A percentile compares a stretch with the other conserved stretches of the same genome.
Evolutionary conservation across 2,113 vertebrate species (phyloP).

Genomic region (Pleuronectes platessa): DNA sequence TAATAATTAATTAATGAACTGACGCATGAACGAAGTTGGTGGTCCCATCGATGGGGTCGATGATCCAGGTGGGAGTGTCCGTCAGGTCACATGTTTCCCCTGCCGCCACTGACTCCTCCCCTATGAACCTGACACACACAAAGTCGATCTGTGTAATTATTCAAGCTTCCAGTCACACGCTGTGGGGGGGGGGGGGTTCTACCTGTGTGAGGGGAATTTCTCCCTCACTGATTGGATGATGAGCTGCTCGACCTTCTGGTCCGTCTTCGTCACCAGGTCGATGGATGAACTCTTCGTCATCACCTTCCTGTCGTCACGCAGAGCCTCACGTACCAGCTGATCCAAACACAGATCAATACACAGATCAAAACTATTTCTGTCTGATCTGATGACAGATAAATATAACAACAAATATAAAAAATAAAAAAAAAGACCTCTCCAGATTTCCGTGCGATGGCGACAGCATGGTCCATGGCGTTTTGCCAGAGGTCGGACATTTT

Average conservation of each 20-base stretch:
- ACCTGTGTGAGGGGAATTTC: constrained; percentile 95
- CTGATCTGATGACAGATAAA: no score
- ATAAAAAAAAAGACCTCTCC: constrained; percentile 68
- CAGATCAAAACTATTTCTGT: not conserved
- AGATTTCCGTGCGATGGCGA: constrained; percentile 71
- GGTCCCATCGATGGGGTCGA: constrained; percentile 97
- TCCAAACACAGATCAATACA: not conserved
- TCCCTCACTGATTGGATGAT: constrained; percentile 90
- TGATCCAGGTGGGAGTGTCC: constrained; percentile 93
- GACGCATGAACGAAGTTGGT: constrained; percentile 98
- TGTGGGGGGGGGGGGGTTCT: constrained; percentile 6
- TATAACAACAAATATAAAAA: not conserved
- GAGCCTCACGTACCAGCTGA: constrained; percentile 88
- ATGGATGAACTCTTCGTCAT: constrained; percentile 93
- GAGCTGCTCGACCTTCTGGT: constrained; percentile 96
- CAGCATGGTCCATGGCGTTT: constrained; percentile 79
- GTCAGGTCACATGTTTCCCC: constrained; percentile 88
- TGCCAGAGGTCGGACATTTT: constrained; percentile 79
- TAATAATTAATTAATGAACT: constrained; percentile 7
- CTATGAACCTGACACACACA: constrained; percentile 88
- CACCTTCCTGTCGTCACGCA: constrained; percentile 85
- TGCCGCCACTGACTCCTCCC: constrained; percentile 96
- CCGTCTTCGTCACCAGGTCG: constrained; percentile 94
- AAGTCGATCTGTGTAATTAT: not conserved
- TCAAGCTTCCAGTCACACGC: not conserved